Evolutionary conservation across 2,888 invertebrate species (phyloP).

Genomic region (Xiphydria camelus): DNA sequence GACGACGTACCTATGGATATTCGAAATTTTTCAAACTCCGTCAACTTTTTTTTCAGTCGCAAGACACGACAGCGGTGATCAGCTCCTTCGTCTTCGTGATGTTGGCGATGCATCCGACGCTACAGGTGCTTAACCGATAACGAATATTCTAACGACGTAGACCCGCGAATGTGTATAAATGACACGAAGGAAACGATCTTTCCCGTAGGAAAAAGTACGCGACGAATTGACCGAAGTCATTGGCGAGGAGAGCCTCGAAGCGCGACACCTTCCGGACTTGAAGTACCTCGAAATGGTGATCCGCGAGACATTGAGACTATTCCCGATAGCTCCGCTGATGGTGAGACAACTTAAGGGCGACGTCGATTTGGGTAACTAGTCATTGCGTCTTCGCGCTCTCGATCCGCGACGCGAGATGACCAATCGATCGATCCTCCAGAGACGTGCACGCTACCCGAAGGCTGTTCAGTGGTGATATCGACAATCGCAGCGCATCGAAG

Average conservation of each 20-base stretch:
- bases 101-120: constrained; percentile 21
- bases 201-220: constrained; percentile 16
- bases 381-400: not conserved
- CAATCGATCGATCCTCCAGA: not conserved
- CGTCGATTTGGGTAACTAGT: constrained; percentile 17
- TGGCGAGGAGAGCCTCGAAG: constrained; percentile 6
- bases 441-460: constrained; percentile 14
- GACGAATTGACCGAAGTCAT: constrained; percentile 16
- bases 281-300: constrained; percentile 22
- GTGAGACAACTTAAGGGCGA: constrained; percentile 19
- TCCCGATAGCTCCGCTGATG: constrained; percentile 21
- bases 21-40: not conserved
- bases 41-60: constrained; percentile 15
- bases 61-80: constrained; percentile 26
- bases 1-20: too few species aligned
- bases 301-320: constrained; percentile 22
- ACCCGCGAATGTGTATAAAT: not conserved
- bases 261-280: constrained; percentile 10
- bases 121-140: constrained; percentile 10
- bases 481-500: constrained; percentile 10
- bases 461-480: constrained; percentile 9
- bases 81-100: constrained; percentile 21
- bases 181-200: too few species aligned
- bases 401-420: not conserved
- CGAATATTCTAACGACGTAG: not conserved